phyloP scores from a whole-genome alignment of 2,113 vertebrate species.

The Leucopsar rothschildi region DNA sequence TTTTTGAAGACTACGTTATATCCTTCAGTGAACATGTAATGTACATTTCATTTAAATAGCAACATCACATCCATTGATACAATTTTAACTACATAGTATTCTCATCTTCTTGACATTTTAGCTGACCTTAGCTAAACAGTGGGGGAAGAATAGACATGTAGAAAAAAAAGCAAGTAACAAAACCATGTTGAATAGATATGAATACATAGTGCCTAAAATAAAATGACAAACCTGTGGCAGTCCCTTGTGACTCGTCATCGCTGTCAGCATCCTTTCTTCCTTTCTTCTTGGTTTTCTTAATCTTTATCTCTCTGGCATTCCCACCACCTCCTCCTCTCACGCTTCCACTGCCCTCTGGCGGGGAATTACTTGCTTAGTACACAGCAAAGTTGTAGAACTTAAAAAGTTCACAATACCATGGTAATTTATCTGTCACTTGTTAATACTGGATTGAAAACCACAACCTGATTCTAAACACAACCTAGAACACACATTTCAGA shows the following conservation, averaged over 20 bases:
- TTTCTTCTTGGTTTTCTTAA: slow-evolving; percentile 92
- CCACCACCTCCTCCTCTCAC: slow-evolving; percentile 80
- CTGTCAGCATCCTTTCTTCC: slow-evolving; percentile 88
- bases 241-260: slow-evolving; percentile 81
- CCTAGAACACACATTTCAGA: background rate
- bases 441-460: background rate
- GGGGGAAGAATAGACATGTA: background rate
- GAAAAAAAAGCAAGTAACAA: background rate
- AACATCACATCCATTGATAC: background rate
- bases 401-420: background rate
- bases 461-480: background rate
- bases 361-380: slow-evolving; percentile 38
- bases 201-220: background rate
- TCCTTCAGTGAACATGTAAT: fast-evolving
- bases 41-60: background rate
- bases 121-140: background rate
- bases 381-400: background rate
- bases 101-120: background rate
- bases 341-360: slow-evolving; percentile 88
- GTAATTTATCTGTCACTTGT: background rate
- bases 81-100: background rate
- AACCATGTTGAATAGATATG: background rate
- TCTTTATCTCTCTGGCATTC: slow-evolving; percentile 89
- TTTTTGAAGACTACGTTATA: background rate
- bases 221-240: slow-evolving; percentile 67